Evolutionary conservation across 2,113 vertebrate genomes (phyloP), one percentile per base, ranked within the genome.

Genomic region (Xiphorhynchus elegans): DNA sequence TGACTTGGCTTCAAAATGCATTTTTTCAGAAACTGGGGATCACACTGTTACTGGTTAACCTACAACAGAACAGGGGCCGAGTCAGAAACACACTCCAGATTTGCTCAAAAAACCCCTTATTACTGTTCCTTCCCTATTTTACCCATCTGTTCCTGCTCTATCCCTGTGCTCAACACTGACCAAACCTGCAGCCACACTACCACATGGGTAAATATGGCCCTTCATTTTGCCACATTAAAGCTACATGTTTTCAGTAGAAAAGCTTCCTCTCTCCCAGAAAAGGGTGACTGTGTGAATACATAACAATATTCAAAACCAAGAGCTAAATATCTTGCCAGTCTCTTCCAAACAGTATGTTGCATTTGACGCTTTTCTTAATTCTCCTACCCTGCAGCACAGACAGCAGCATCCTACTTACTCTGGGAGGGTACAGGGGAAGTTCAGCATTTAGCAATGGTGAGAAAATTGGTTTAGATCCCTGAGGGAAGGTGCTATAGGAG

Each of bases 391-490:
- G 23, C 21, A 60, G 64, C 56, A 77, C 21, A 64, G 56, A 86
- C 1, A 88, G 73, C 56, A 47, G 66, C 4, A 90, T 63, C 73
- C 60, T 64, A 47, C 85, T 62, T 58, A 80, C 64, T 64, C 76
- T 55, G 23, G 0, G 0, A 93, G 67, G 6, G 13, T 28, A 33
- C 10, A 91, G 69, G 63, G 56, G 37, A 95, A 88, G 84, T 82
- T 90, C 93, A 82, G 73, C 87, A 46, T 78, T 94, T 94, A 84
- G 85, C 47, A 89, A 53, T 16, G 76, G 64, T 68, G 77, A 90
- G 88, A 94, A 96, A 96, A 93, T 86, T 63, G 68, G 10, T 95
- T 96, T 58, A 81, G 56, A 78, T 84, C 79, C 83, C 90, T 24
- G 55, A 93, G 88, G 79, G 92, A 92, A 94, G 79, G 73, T 86